Evolutionary conservation across 2,888 invertebrate species (phyloP).

Genomic region (Drosophila koepferae): DNA sequence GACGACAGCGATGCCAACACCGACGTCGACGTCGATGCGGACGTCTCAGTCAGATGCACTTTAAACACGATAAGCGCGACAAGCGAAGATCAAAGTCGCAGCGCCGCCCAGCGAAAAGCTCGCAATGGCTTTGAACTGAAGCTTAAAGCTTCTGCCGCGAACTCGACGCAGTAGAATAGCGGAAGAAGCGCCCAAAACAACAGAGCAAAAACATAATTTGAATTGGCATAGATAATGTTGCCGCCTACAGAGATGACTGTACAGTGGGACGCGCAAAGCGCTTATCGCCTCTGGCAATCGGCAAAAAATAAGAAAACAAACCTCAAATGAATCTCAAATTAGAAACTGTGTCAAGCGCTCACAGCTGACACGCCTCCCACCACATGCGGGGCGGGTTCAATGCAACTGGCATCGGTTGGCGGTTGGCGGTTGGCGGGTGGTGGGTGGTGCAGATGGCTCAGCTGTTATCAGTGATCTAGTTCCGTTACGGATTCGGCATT

Average conservation of each 20-base stretch:
- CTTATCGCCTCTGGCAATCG: slow-evolving; percentile 42
- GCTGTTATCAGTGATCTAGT: slow-evolving; percentile 22
- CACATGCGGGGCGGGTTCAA: slow-evolving; percentile 2
- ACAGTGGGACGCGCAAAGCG: background rate
- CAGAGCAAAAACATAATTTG: background rate
- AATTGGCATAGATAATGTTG: slow-evolving; percentile 13
- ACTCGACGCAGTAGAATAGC: background rate
- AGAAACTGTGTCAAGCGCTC: slow-evolving; percentile 57
- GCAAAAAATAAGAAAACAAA: background rate
- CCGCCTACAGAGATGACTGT: slow-evolving; percentile 23
- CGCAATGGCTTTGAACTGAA: background rate
- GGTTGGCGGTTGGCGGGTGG: background rate
- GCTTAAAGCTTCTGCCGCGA: slow-evolving; percentile 24
- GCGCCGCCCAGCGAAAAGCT: slow-evolving; percentile 26
- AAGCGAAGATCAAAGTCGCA: slow-evolving; percentile 53
- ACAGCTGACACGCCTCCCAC: slow-evolving; percentile 20
- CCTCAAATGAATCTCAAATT: slow-evolving; percentile 7
- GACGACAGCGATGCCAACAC: background rate
- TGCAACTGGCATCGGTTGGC: background rate
- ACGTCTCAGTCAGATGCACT: slow-evolving; percentile 10
- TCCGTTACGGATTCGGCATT: slow-evolving; percentile 22
- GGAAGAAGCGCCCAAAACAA: background rate
- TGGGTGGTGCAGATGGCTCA: background rate
- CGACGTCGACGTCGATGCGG: background rate
- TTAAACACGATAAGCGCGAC: slow-evolving; percentile 37